Base-by-base conservation (phyloP, 2,888 invertebrate genomes). In the Dione vanillae region DNA sequence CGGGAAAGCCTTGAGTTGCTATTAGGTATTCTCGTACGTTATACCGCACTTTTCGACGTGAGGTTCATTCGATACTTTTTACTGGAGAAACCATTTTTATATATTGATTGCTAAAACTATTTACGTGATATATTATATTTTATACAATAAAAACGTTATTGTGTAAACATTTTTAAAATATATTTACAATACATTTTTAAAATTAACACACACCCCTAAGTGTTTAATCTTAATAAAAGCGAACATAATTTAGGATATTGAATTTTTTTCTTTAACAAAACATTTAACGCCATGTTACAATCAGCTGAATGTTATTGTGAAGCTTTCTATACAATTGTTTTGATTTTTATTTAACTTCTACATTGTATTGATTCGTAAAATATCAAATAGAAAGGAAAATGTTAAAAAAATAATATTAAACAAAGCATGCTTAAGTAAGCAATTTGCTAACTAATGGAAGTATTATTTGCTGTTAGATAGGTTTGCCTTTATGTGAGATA, bases 11-110 rank as follows among this genome's bases (percentile, higher is more conserved):
- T 69, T 65, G 70, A 64, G 66, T 68, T 54, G 69, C 49, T 65
- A 77, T 77, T 76, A 68, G 41, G 64, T 78, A 77, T 71, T 71
- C 77, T 72, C 64, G 37, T 68, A 54, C 43, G 65, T 65, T 64
- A 65, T 65, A 65, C 20, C 41, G 41, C 52, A 37, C 37, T 51
- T 43, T 52, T 65, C 52, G 14, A 65, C 40, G 65, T 65, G 11
- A 27, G 65, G 20, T 20, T 52, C 14, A 8, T 6, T 65, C 49
- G 52, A 51, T 65, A 65, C 27, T 52, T 41, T 52, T 52, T 43
- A 65, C 52, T 52, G n/a, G 51, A 19, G 41, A 52, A 49, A 12
- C 10, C 14, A 11, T 52, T 65, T 52, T 41, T 51, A 20, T 65
- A 40, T 41, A 65, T 52, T 52, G 65, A 65, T 65, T 52, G 6